Percentiles rank a stretch among this genome's conserved stretches.
phyloP scores from a whole-genome alignment of 2,888 invertebrate genomes.

The Actias luna region DNA sequence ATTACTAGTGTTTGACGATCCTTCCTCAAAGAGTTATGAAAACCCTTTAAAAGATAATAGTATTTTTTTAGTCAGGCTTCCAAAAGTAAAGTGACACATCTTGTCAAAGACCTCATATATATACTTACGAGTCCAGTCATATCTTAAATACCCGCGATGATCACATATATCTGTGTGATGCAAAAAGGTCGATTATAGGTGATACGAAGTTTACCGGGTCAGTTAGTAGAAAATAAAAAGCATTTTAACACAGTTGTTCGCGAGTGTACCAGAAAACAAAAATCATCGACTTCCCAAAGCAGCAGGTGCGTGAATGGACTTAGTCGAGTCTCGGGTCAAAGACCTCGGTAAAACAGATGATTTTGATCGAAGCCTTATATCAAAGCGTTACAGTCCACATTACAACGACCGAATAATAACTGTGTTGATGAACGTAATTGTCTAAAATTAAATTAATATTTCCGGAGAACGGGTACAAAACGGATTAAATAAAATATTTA shows the following conservation, averaged over 20 bases:
- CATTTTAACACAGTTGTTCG: conserved; percentile 11
- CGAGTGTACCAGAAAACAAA: conserved; percentile 26
- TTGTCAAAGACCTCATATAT: too few species aligned
- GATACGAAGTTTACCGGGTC: too few species aligned
- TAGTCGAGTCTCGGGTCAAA: conserved; percentile 44
- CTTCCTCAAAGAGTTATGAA: too few species aligned
- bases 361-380: conserved; percentile 19
- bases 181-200: too few species aligned
- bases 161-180: too few species aligned
- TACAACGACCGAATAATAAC: background rate
- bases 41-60: too few species aligned
- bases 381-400: conserved; percentile 1
- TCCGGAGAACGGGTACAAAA: conserved; percentile 33
- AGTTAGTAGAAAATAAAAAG: background rate
- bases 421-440: conserved; percentile 22
- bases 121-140: too few species aligned
- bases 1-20: too few species aligned
- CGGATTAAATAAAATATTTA: background rate
- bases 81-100: too few species aligned
- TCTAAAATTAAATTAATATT: conserved; percentile 28
- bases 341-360: conserved; percentile 24
- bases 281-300: conserved; percentile 22
- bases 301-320: conserved; percentile 40
- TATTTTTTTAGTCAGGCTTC: too few species aligned
- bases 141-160: too few species aligned